Evolutionary conservation across 1,140 invertebrate species (phyloP).

Genomic region (Hirudo medicinalis): DNA sequence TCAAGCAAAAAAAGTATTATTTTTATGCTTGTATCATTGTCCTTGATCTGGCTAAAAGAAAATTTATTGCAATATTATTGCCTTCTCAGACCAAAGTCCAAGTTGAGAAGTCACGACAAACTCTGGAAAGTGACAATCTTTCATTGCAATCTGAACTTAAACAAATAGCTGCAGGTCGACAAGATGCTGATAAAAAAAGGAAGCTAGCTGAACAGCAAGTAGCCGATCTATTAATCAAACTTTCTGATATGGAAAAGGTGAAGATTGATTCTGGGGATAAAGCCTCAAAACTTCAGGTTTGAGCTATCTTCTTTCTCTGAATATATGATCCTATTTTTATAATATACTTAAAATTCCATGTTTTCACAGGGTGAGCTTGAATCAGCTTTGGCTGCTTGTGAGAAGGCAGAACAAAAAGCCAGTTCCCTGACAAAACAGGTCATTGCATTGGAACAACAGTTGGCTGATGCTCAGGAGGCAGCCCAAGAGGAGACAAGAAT

Average conservation of each 20-base stretch:
- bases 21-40: too few species aligned
- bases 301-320: neutral
- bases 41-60: too few species aligned
- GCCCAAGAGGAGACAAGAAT: conserved; percentile 88
- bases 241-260: conserved; percentile 46
- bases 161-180: conserved; percentile 61
- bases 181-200: conserved; percentile 75
- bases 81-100: conserved; percentile 50
- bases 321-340: neutral
- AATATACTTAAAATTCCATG: neutral
- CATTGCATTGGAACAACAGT: conserved; percentile 61
- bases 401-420: conserved; percentile 33
- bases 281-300: conserved; percentile 50
- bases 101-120: conserved; percentile 73
- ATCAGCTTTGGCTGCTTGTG: conserved; percentile 29
- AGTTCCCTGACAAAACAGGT: conserved; percentile 31
- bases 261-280: conserved; percentile 37
- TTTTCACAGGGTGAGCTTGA: conserved; percentile 34
- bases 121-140: conserved; percentile 80
- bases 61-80: neutral
- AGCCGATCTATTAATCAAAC: conserved; percentile 43
- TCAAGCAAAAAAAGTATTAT: conserved; percentile 58
- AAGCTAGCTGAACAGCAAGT: conserved; percentile 80
- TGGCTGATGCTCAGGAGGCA: conserved; percentile 63
- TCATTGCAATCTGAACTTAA: conserved; percentile 82